Evolutionary conservation across 2,888 invertebrate genomes (phyloP), one percentile per base, ranked within the genome.

Genomic region (Malachius bipustulatus): DNA sequence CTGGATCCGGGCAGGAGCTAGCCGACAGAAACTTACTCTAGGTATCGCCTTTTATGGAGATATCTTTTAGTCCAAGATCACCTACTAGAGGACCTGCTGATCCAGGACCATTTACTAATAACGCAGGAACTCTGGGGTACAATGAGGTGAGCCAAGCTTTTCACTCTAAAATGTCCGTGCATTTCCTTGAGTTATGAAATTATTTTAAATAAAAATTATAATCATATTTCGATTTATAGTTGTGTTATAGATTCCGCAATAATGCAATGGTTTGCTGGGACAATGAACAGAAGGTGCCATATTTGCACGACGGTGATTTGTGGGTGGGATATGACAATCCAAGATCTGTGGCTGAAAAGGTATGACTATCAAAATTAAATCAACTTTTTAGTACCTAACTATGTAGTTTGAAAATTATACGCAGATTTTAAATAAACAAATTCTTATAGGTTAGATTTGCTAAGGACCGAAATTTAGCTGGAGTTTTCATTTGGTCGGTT

Each of bases 401-500:
- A n/a, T n/a, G n/a, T n/a, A n/a, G n/a, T n/a, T n/a, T n/a, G n/a
- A n/a, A n/a, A n/a, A n/a, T n/a, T n/a, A n/a, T n/a, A n/a, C n/a
- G n/a, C n/a, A n/a, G n/a, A n/a, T n/a, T n/a, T n/a, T n/a, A n/a
- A n/a, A n/a, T n/a, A n/a, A n/a, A n/a, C n/a, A n/a, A n/a, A 3
- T 19, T 10, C 9, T 41, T 44, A 0, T 55, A 71, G 57, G 44
- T 62, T 26, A 27, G 54, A 50, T 54, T 54, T 42, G 46, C 60
- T 31, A 44, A 63, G 50, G 41, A 59, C 39, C 32, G 54, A 36
- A 36, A 64, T 40, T 46, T 71, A 37, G 63, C 62, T 32, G 81
- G 80, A 9, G 64, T 68, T 0, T 79, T 82, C 78, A 49, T 76
- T 0, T 82, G 82, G 82, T 77, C 77, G 31, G 65, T 82, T 8